phyloP scores from a whole-genome alignment of 2,113 vertebrate genomes.

The Cettia cetti region DNA sequence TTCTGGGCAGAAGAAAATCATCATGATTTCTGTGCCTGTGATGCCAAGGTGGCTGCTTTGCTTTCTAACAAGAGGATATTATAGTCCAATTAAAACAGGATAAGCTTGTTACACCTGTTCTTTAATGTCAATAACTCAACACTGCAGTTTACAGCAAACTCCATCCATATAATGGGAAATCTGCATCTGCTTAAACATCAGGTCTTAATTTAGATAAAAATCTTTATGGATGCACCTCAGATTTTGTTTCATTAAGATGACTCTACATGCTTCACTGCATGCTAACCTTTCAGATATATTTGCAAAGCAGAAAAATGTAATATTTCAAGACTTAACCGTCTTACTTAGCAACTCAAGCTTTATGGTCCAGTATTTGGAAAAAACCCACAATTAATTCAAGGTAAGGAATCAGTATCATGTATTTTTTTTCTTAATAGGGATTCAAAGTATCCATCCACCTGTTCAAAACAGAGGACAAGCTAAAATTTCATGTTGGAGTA shows the following conservation, averaged over 20 bases:
- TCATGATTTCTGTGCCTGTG: conserved; percentile 25
- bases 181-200: conserved; percentile 25
- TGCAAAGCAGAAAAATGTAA: conserved; percentile 40
- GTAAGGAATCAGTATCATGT: conserved; percentile 47
- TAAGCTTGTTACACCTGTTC: conserved; percentile 54
- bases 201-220: background rate
- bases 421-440: conserved; percentile 43
- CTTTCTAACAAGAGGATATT: conserved; percentile 58
- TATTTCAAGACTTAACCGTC: conserved; percentile 35
- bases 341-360: conserved; percentile 34
- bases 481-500: conserved; percentile 23
- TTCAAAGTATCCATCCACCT: conserved; percentile 44
- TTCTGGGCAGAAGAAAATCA: conserved; percentile 9
- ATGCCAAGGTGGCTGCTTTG: conserved; percentile 32
- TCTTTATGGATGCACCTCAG: background rate
- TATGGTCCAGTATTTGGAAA: conserved; percentile 55
- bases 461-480: conserved; percentile 54
- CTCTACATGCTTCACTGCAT: background rate
- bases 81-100: conserved; percentile 59
- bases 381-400: conserved; percentile 63
- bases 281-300: conserved; percentile 20
- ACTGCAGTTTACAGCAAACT: conserved; percentile 12
- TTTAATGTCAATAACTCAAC: conserved; percentile 25
- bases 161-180: background rate
- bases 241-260: background rate